Evolutionary conservation across 2,797 vertebrate species (phyloP).

Genomic region (Eutrigla gurnardus): DNA sequence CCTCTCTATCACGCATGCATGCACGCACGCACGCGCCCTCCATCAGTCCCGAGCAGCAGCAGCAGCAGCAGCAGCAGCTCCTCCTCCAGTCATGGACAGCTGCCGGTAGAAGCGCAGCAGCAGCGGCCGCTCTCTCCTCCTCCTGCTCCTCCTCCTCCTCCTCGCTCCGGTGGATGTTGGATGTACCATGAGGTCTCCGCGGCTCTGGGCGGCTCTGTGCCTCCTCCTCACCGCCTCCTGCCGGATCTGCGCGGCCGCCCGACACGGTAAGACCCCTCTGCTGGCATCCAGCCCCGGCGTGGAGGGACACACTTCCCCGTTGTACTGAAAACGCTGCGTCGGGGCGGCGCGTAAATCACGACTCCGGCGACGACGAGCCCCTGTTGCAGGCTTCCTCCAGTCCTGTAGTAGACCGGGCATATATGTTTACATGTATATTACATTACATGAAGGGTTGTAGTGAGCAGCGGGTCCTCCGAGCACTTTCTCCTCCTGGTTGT

Average conservation of each 20-base stretch:
- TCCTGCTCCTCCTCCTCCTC: not conserved
- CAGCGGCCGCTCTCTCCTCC: constrained; percentile 20
- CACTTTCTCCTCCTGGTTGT: constrained; percentile 10
- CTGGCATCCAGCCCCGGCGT: not conserved
- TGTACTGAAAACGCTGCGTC: not conserved
- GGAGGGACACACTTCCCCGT: constrained; percentile 14
- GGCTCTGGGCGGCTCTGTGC: constrained; percentile 77
- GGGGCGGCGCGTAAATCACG: constrained; percentile 57
- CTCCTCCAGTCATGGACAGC: constrained; percentile 63
- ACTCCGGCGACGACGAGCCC: not conserved
- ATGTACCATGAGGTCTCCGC: constrained; percentile 79
- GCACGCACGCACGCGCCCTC: not conserved
- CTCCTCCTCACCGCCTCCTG: constrained; percentile 81
- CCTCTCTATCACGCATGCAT: not conserved
- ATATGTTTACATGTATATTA: too few relatives aligned
- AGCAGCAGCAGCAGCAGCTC: constrained; percentile 38
- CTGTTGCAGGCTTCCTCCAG: too few relatives aligned
- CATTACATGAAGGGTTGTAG: not conserved
- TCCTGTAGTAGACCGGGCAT: not conserved
- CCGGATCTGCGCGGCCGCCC: constrained; percentile 75
- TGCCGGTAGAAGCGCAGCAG: constrained; percentile 52
- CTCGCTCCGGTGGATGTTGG: constrained; percentile 56
- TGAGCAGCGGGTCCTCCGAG: not conserved
- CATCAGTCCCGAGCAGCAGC: constrained; percentile 27
- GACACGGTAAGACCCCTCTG: constrained; percentile 80